phyloP scores from a whole-genome alignment of 2,113 vertebrate genomes.

The Silurus asotus region DNA sequence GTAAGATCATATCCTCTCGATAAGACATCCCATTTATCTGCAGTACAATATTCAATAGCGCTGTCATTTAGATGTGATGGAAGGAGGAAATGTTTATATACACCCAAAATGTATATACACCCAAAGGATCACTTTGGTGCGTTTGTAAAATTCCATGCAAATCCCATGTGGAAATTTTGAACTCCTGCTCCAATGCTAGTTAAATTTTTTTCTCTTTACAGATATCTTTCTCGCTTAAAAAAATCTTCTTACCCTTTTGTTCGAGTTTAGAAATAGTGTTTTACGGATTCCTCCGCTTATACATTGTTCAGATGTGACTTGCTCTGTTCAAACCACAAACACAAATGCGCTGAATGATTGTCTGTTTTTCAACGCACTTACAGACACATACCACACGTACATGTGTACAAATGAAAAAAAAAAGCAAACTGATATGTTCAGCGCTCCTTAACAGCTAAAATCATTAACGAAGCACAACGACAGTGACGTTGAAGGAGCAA shows the following conservation, averaged over 20 bases:
- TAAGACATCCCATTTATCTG: constrained; percentile 10
- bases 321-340: constrained; percentile 60
- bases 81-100: constrained; percentile 34
- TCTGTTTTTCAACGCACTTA: constrained; percentile 61
- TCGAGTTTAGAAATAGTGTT: constrained; percentile 35
- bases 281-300: constrained; percentile 48
- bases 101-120: constrained; percentile 21
- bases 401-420: constrained; percentile 57
- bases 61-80: not conserved
- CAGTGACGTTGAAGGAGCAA: constrained; percentile 42
- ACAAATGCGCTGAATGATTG: constrained; percentile 69
- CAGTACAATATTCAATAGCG: not conserved
- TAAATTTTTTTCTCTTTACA: constrained; percentile 18
- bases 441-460: constrained; percentile 59
- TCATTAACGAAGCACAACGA: constrained; percentile 61
- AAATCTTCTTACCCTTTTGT: constrained; percentile 11
- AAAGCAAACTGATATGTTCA: constrained; percentile 59
- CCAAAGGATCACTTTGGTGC: constrained; percentile 16
- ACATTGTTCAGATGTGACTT: constrained; percentile 50
- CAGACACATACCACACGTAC: constrained; percentile 57
- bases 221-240: constrained; percentile 7
- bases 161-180: constrained; percentile 11
- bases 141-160: constrained; percentile 37
- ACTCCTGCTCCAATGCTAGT: constrained; percentile 9
- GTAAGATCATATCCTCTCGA: constrained; percentile 8